Evolutionary conservation across 1,140 invertebrate species (phyloP).

Genomic region (Caenorhabditis briggsae): DNA sequence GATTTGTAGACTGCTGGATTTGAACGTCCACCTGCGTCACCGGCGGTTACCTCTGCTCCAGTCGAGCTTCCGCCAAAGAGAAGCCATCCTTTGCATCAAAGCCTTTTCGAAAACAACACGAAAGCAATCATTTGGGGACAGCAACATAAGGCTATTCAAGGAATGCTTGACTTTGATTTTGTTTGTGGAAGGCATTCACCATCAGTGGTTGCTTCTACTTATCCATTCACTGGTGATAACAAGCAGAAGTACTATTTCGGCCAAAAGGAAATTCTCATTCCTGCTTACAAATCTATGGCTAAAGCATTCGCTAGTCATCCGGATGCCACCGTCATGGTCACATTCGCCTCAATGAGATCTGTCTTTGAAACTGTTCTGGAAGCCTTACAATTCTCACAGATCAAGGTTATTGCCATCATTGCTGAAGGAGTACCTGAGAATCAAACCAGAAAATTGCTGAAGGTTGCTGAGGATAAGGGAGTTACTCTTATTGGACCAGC

Average conservation of each 20-base stretch:
- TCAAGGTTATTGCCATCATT: conserved; percentile 96
- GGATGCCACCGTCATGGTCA: conserved; percentile 96
- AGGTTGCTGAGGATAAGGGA: conserved; percentile 85
- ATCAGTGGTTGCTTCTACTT: conserved; percentile 92
- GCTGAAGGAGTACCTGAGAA: conserved; percentile 99
- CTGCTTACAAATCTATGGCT: conserved; percentile 96
- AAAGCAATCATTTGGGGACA: conserved; percentile 98
- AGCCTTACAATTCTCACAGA: conserved; percentile 90
- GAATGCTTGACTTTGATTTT: conserved; percentile 99
- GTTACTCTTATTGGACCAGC: conserved; percentile 95
- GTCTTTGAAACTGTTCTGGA: conserved; percentile 97
- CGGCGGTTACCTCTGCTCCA: not conserved
- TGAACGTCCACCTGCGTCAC: conserved; percentile 19
- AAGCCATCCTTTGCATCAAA: conserved; percentile 39
- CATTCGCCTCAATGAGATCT: conserved; percentile 96
- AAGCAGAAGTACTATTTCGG: conserved; percentile 99
- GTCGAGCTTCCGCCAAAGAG: not conserved
- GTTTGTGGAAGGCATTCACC: conserved; percentile 89
- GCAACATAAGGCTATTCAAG: conserved; percentile 91
- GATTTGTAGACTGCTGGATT: conserved; percentile 69
- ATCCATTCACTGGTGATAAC: conserved; percentile 98
- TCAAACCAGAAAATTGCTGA: conserved; percentile 93
- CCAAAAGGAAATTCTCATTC: conserved; percentile 94
- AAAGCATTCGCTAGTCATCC: conserved; percentile 95
- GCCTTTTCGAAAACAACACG: conserved; percentile 87